Conservation (phyloP, 2,113 vertebrate species). For the Takifugu flavidus region DNA sequence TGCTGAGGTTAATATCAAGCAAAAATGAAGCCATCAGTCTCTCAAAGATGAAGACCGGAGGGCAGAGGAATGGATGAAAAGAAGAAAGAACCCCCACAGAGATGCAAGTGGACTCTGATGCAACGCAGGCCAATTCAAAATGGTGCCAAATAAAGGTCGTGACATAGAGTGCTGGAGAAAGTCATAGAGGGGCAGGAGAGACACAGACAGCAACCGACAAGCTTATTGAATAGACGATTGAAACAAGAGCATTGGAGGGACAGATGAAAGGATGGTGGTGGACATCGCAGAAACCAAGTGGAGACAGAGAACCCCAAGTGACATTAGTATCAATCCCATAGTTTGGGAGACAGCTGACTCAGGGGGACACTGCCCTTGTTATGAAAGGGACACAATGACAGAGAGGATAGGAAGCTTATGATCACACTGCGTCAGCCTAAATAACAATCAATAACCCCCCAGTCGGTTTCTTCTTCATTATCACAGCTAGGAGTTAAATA, state of each 20-base stretch:
- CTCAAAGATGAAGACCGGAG: conserved; percentile 14
- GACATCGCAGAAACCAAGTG: conserved; percentile 1
- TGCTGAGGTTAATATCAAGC: neutral
- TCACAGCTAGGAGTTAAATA: neutral
- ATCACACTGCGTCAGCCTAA: conserved; percentile 32
- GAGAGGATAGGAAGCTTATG: conserved; percentile 40
- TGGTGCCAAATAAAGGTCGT: conserved; percentile 20
- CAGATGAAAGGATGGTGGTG: neutral
- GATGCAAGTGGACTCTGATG: neutral
- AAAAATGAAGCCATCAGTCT: neutral
- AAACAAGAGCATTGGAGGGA: neutral
- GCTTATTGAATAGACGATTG: neutral
- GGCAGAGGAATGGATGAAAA: too few relatives aligned
- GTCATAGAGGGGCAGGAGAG: conserved; percentile 4
- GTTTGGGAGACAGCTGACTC: conserved; percentile 11
- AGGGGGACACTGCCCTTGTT: conserved; percentile 33
- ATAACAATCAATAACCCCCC: conserved; percentile 52
- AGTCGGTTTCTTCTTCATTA: conserved; percentile 21
- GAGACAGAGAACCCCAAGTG: conserved; percentile 15
- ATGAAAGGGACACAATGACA: conserved; percentile 24
- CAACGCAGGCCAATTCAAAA: conserved; percentile 9
- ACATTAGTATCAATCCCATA: conserved; percentile 10
- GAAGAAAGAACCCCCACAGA: conserved; percentile 18
- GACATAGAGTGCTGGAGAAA: conserved; percentile 5
- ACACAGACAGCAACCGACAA: neutral